Base-by-base conservation (phyloP, 2,888 invertebrate species). In the Nephrotoma flavescens region DNA sequence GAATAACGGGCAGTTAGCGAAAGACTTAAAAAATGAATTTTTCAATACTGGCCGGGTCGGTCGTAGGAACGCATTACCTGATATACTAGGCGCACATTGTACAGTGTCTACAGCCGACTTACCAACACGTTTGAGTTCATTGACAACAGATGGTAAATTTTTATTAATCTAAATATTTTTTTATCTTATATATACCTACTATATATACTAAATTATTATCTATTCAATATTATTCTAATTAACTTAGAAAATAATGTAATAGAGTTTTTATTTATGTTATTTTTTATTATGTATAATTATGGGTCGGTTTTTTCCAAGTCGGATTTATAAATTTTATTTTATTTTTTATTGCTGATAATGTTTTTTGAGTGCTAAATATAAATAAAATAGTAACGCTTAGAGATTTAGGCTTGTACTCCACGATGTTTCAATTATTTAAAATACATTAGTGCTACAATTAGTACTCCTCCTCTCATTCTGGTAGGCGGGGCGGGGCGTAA, bases 41-140 rank as follows among this genome's bases (percentile, higher is more conserved):
- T 93, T 96, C 87, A 95, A 95, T 89, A 96, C 96, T 0, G 97
- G 97, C 4, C 93, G 97, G 88, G 97, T 97, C 45, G 97, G 97
- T 19, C 93, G 97, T 87, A 92, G 97, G 88, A 98, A 98, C 92
- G 97, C 97, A 86, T 93, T 98, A 93, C 96, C 97, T 0, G 96
- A 97, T 91, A 96, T 97, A 89, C 92, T 95, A 89, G 95, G 96
- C 86, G 94, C 95, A 89, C 95, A 95, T 89, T 94, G 95, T 45
- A 93, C 94, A 88, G 94, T 95, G 88, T 94, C 94, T 87, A 95
- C 96, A 2, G 95, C 96, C 7, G 96, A 96, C 90, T 93, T 97
- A 89, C 95, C 97, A 4, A 94, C 94, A 87, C 93, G 95, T 89
- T 92, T 97, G 89, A 94, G 95, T 90, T 94, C 95, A 88, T 93